These are phyloP conservation scores for Rhadina sibilatrix DNA, from an alignment of 2,113 vertebrate genomes.

Conservation along the genomic window DNA sequence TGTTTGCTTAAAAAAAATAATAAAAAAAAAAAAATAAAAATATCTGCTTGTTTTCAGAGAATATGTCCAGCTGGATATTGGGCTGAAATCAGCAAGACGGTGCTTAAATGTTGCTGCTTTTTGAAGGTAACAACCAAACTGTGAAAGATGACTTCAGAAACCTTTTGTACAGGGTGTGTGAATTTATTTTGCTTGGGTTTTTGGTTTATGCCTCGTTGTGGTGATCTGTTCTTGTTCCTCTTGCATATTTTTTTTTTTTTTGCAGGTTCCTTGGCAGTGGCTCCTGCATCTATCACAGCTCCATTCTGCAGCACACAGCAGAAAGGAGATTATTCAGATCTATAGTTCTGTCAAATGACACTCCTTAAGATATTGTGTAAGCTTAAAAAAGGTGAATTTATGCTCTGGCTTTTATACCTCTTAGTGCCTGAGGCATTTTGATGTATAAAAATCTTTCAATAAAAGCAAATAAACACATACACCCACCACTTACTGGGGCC, in stretches of 20 bases:
- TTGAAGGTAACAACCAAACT: not conserved
- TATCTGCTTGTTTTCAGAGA: not conserved
- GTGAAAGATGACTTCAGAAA: not conserved
- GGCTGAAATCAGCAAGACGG: not conserved
- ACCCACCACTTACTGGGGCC: not conserved
- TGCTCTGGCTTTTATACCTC: not conserved
- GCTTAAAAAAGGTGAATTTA: constrained; percentile 10
- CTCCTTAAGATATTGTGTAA: not conserved
- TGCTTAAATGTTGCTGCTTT: not conserved
- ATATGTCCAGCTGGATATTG: not conserved
- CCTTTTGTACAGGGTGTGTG: not conserved
- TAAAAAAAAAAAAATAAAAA: not conserved
- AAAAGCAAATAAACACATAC: not conserved
- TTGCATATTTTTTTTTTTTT: constrained; percentile 34
- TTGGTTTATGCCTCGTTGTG: not conserved
- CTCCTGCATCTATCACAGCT: not conserved
- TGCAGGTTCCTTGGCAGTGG: not conserved
- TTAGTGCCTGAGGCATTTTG: not conserved
- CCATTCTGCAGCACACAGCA: not conserved
- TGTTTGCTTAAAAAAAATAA: not conserved
- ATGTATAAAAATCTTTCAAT: not conserved
- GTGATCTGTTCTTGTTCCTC: not conserved
- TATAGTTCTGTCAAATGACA: not conserved
- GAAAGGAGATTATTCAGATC: constrained; percentile 15
- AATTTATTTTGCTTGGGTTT: not conserved